These are phyloP conservation scores for Borostomias antarcticus DNA, from an alignment of 2,797 vertebrate genomes.

Conservation along the genomic window DNA sequence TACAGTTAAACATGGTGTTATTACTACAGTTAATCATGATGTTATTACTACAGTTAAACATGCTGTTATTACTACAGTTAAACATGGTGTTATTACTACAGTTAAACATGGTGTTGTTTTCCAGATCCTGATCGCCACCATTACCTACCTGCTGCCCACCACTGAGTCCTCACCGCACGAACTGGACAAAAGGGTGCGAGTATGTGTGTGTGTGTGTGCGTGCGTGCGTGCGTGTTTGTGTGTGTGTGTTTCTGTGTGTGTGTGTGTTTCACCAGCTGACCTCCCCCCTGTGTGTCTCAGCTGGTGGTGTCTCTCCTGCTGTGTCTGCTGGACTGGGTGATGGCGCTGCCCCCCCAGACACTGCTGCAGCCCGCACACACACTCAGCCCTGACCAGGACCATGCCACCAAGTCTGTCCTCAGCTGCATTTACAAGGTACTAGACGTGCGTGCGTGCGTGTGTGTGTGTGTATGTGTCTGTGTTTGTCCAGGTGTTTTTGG, in stretches of 20 bases:
- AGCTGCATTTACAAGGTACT: conserved; percentile 95
- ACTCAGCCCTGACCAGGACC: conserved; percentile 84
- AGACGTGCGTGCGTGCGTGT: neutral
- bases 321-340: conserved; percentile 97
- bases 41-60: no score
- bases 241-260: conserved; percentile 11
- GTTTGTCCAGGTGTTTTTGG: no score
- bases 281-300: conserved; percentile 74
- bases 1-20: no score
- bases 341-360: conserved; percentile 92
- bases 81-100: neutral
- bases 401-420: conserved; percentile 89
- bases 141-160: conserved; percentile 89
- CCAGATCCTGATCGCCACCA: conserved; percentile 95
- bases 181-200: conserved; percentile 91
- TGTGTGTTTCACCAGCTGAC: conserved; percentile 2
- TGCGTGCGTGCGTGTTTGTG: conserved; percentile 10
- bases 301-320: conserved; percentile 95
- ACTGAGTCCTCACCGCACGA: conserved; percentile 95
- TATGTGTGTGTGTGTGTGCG: neutral
- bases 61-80: neutral
- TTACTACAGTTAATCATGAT: no score
- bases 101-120: conserved; percentile 2
- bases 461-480: neutral
- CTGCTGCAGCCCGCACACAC: conserved; percentile 88